Percentiles rank a stretch among this genome's conserved stretches.
These are phyloP conservation scores for Archips xylosteana DNA, from an alignment of 2,888 invertebrate species.

Conservation along the genomic window DNA sequence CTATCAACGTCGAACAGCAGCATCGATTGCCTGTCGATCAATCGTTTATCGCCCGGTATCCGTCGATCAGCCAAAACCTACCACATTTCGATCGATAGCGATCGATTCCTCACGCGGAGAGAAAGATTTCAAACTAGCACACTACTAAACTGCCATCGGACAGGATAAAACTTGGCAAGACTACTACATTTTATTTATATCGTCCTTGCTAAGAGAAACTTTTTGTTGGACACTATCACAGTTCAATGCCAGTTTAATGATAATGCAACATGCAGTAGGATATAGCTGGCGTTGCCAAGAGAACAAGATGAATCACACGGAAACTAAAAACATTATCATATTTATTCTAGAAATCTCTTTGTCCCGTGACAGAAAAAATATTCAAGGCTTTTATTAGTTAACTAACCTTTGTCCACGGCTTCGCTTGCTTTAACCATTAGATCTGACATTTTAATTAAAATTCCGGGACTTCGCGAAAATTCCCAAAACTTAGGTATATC, in stretches of 20 bases:
- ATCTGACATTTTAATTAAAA: too few species aligned
- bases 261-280: slow-evolving; percentile 23
- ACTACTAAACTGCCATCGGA: not conserved
- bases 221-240: slow-evolving; percentile 10
- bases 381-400: not conserved
- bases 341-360: slow-evolving; percentile 13
- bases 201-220: slow-evolving; percentile 7
- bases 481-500: too few species aligned
- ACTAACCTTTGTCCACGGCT: too few species aligned
- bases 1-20: too few species aligned
- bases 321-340: not conserved
- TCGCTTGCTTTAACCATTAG: too few species aligned
- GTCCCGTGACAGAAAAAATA: not conserved
- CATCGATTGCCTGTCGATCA: too few species aligned
- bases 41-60: too few species aligned
- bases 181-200: not conserved
- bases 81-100: too few species aligned
- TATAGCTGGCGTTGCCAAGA: slow-evolving; percentile 17
- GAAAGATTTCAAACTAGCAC: not conserved
- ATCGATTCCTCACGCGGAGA: not conserved
- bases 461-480: too few species aligned
- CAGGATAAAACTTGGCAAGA: not conserved
- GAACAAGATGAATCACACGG: slow-evolving; percentile 31
- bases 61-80: too few species aligned
- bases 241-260: not conserved